Evolutionary conservation across 2,888 invertebrate genomes (phyloP), one percentile per base, ranked within the genome.

Genomic region (Acheta domesticus): DNA sequence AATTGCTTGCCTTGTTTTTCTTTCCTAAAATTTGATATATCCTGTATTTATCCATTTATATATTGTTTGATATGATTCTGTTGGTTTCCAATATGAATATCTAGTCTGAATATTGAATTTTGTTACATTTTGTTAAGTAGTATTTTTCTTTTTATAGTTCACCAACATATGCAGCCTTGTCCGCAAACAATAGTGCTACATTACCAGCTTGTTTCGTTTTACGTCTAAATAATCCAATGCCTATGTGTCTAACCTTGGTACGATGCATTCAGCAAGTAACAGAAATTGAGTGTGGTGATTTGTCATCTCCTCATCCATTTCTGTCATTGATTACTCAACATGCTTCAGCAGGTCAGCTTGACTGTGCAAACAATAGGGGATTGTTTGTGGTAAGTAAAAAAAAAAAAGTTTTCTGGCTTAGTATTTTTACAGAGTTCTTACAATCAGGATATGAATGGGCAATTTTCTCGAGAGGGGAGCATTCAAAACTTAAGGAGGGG

Each of bases 151-250:
- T 62, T 74, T 78, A 5, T 21, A 93, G 92, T 83, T 87, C 92
- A 75, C 96, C 97, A 0, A 91, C 93, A 0, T 97, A 96, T 87
- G 93, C 94, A 1, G 90, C 92, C 23, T 88, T 97, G 76, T 94
- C 92, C 81, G 91, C 93, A 79, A 91, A 93, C 83, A 98, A 98
- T 88, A 97, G 96, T 83, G 93, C 94, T 76, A 92, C 94, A 86
- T 88, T 98, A 84, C 97, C 97, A 0, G 98, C 98, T 0, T 95
- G 94, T 85, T 98, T 97, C 88, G 94, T 94, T 8, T 87, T 96
- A 81, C 92, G 92, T 82, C 89, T 98, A 77, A 94, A 94, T 79
- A 93, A 94, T 85, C 94, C 96, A 2, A 92, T 95, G 88, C 96
- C 97, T 0, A 91, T 98, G 83, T 96, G 96, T 84, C 88, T 92